Evolutionary conservation across 2,888 invertebrate species (phyloP).

Genomic region (Agrilus mali): DNA sequence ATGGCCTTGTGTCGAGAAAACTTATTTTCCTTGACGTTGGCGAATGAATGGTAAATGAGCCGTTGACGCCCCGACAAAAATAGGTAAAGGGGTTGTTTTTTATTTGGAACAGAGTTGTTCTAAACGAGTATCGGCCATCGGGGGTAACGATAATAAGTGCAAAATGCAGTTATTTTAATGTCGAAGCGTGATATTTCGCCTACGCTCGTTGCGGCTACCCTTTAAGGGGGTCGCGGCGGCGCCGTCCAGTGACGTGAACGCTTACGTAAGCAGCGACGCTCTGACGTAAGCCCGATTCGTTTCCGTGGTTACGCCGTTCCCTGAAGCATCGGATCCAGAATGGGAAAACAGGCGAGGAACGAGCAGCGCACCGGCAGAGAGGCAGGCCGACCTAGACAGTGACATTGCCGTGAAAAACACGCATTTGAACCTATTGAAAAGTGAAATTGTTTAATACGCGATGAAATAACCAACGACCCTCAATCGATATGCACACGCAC

Average conservation of each 20-base stretch:
- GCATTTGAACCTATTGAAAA: conserved; percentile 10
- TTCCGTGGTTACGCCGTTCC: conserved; percentile 15
- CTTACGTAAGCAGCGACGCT: conserved; percentile 19
- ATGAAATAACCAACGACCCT: no score
- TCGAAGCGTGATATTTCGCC: conserved; percentile 7
- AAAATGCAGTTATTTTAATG: background rate
- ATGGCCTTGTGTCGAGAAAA: no score
- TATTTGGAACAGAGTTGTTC: no score
- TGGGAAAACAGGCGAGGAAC: conserved; percentile 15
- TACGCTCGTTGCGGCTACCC: conserved; percentile 17
- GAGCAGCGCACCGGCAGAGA: conserved; percentile 3
- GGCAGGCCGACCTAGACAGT: conserved; percentile 18
- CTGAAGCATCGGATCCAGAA: conserved; percentile 16
- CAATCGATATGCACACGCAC: no score
- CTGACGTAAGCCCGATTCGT: conserved; percentile 21
- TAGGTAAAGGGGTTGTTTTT: no score
- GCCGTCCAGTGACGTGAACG: conserved; percentile 20
- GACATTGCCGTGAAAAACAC: conserved; percentile 16
- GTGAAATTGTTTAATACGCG: conserved; percentile 11
- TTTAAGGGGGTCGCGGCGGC: conserved; percentile 21
- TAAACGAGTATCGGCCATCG: no score
- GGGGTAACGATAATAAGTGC: conserved; percentile 8
- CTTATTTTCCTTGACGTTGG: no score
- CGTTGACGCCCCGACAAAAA: no score
- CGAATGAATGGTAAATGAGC: no score